Evolutionary conservation across 2,888 invertebrate genomes (phyloP), one percentile per base, ranked within the genome.

Genomic region (Chymomyza procnemis): DNA sequence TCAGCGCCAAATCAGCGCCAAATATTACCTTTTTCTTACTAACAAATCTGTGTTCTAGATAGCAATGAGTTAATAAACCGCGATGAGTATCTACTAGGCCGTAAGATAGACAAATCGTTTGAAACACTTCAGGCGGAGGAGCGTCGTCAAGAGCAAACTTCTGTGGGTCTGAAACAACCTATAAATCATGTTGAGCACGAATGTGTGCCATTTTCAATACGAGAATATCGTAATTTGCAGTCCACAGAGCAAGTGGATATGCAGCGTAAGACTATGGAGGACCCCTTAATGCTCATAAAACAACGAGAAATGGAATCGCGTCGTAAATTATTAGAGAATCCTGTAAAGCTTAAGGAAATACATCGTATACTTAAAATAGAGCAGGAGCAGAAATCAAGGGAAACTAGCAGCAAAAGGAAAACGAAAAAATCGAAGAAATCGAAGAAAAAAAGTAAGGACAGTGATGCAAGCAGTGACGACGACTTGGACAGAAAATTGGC

Each of bases 41-140:
- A n/a, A 14, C 6, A 9, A 6, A 26, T 4, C 8, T 9, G 5
- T 0, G 0, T 66, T 67, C 2, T 52, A 89, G 90, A 87, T 21
- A 85, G 85, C 54, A 77, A 83, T 0, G 90, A 91, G 21, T 67
- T 90, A 2, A 80, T 91, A 0, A 95, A 97, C 79, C 92, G 95
- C 30, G 98, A 98, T 89, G 97, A 97, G 74, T 98, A 97, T 92
- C 92, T 98, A 22, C 92, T 97, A 47, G 98, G 98, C 0, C 94
- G 95, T 83, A 85, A 88, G 18, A 84, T 90, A 66, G 97, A 97
- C 82, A 96, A 96, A 91, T 94, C 94, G 61, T 94, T 96, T 90
- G 95, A 96, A 72, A 92, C 93, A 71, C 85, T 94, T 63, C 92
- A 93, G 63, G 92, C 92, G 19, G 92, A 93, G 68, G 94, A 95